A percentile compares a stretch with the other conserved stretches of the same genome.
These are phyloP conservation scores for Calypte anna DNA, from an alignment of 2,113 vertebrate genomes.

Conservation along the genomic window DNA sequence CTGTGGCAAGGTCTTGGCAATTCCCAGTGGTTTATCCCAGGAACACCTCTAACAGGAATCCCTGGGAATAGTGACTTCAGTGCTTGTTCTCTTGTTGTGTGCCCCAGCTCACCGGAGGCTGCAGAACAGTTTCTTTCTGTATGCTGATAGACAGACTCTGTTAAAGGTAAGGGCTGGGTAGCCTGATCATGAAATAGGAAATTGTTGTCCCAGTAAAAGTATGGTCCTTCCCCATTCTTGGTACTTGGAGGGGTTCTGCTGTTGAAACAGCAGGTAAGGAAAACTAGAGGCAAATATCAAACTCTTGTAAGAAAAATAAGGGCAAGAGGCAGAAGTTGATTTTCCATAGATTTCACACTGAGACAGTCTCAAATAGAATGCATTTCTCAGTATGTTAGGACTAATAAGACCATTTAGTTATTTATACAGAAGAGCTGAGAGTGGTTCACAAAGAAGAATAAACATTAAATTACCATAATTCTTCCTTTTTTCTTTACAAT, in stretches of 20 bases:
- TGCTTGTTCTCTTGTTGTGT: neutral
- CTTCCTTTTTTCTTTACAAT: constrained; percentile 52
- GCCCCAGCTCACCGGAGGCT: neutral
- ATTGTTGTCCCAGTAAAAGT: neutral
- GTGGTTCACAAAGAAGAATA: constrained; percentile 51
- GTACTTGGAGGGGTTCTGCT: neutral
- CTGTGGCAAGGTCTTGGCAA: neutral
- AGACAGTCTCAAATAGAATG: neutral
- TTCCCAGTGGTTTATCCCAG: neutral
- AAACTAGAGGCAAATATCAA: neutral
- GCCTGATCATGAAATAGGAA: neutral
- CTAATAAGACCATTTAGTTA: constrained; percentile 67
- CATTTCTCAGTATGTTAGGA: constrained; percentile 52
- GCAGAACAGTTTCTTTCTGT: neutral
- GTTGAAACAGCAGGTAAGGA: neutral
- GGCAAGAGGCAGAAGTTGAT: constrained; percentile 27
- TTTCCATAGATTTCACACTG: constrained; percentile 42
- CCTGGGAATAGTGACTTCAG: neutral
- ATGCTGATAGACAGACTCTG: neutral
- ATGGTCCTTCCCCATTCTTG: neutral
- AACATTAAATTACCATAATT: constrained; percentile 68
- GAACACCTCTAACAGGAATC: neutral
- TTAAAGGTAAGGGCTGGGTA: neutral
- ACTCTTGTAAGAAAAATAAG: neutral
- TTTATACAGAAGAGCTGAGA: constrained; percentile 59